phyloP scores from a whole-genome alignment of 2,888 invertebrate species.

The Gandaritis pyraliata region DNA sequence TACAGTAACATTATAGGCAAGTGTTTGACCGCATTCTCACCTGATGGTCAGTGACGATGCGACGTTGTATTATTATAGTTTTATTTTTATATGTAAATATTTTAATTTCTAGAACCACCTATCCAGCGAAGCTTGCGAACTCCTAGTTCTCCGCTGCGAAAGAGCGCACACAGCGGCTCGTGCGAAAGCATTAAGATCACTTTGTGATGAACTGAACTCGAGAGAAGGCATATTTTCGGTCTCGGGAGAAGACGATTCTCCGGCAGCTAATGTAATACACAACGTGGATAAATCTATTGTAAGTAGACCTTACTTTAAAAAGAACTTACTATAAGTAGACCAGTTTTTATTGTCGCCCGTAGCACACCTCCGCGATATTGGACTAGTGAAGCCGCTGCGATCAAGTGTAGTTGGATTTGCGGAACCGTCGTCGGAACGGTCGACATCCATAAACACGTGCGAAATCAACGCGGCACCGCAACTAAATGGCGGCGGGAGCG shows the following conservation, averaged over 20 bases:
- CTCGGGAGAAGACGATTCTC: not conserved
- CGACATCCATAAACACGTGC: no score
- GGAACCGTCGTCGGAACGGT: no score
- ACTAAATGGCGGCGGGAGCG: no score
- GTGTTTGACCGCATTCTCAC: no score
- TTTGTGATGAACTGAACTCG: constrained; percentile 49
- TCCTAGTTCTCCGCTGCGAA: constrained; percentile 64
- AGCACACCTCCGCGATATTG: no score
- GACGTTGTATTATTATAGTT: no score
- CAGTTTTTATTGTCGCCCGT: not conserved
- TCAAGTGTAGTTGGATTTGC: no score
- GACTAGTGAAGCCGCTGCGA: no score
- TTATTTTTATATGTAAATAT: not conserved
- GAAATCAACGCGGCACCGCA: no score
- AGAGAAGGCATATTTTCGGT: constrained; percentile 51
- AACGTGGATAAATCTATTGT: constrained; percentile 63
- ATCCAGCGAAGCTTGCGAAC: constrained; percentile 58
- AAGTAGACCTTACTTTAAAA: constrained; percentile 40
- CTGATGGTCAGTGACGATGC: no score
- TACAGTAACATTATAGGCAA: no score
- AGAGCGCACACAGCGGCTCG: constrained; percentile 54
- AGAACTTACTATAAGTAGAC: not conserved
- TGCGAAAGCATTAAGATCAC: constrained; percentile 45
- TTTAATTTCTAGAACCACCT: constrained; percentile 49
- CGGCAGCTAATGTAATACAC: constrained; percentile 43